Base-by-base conservation (phyloP, 1,140 invertebrate species). In the Orius insidiosus region DNA sequence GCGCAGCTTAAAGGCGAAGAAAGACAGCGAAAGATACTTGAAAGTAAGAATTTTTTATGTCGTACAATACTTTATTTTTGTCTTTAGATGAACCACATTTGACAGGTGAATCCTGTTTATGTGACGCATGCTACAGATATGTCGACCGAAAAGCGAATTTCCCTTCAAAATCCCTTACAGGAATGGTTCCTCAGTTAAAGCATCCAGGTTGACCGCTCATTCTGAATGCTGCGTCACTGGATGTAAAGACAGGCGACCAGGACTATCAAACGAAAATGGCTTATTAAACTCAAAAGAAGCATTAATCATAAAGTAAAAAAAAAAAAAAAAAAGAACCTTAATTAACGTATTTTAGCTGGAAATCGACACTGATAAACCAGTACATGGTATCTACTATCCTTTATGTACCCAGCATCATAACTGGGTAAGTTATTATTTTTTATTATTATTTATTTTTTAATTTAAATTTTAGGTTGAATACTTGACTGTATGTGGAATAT, bases 51-150 rank as follows among this genome's bases (percentile, higher is more conserved):
- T 46, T 45, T 36, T 36, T 45, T 24, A 4, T 31, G 2, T 11
- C 6, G 30, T 3, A 13, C 8, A 5, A 42, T 48, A 6, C 1
- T 44, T 16, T 32, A 13, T 30, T 36, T n/a, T n/a, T 52, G 51
- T 57, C 60, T 53, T 6, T 55, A 78, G 72, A 75, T 54, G 80
- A 85, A 56, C 75, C 77, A 58, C 80, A 83, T 55, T 61, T 85
- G 7, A 80, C 76, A 0, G 73, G 76, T 41, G 81, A 85, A 59
- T 85, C 80, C 33, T 85, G 83, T 54, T 65, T 86, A 14, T 86
- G 83, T 59, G 83, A 86, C 59, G 81, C 81, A 18, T 86, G 83
- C 58, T 85, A 81, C 59, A 69, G 83, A 0, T 81, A 83, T 58
- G 78, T 86, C 15, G 81, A 85, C 61, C 67, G 80, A 46, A 81